Conservation (phyloP, 2,113 vertebrate species). For the Nesospiza acunhae region DNA sequence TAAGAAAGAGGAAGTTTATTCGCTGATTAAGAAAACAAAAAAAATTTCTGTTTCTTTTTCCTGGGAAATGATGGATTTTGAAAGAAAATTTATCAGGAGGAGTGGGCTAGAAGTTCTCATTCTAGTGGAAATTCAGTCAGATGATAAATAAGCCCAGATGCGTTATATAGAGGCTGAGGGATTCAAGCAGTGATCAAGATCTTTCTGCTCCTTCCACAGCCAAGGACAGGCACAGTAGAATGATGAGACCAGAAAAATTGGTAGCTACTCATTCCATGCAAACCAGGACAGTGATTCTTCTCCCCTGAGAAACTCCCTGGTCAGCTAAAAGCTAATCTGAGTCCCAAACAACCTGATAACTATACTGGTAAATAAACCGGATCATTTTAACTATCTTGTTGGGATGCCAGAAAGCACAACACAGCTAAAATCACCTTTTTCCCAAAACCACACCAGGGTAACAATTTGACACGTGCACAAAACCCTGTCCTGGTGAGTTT, state of each 20-base stretch:
- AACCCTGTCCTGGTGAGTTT: not conserved
- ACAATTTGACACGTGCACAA: not conserved
- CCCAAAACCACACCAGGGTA: not conserved
- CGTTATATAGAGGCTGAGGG: not conserved
- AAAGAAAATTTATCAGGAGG: not conserved
- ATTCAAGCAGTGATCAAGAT: not conserved
- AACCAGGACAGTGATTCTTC: not conserved
- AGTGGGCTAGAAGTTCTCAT: not conserved
- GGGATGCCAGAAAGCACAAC: not conserved
- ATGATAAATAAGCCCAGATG: fast-evolving
- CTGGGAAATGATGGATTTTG: not conserved
- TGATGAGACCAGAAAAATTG: not conserved
- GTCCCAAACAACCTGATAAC: not conserved
- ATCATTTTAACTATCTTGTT: not conserved
- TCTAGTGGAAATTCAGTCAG: not conserved
- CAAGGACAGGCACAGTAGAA: not conserved
- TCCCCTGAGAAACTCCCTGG: not conserved
- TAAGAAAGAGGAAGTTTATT: not conserved
- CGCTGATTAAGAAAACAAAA: not conserved
- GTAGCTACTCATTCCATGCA: not conserved
- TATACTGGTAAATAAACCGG: not conserved
- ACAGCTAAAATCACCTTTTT: not conserved
- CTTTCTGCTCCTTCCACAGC: not conserved
- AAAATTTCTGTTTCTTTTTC: not conserved
- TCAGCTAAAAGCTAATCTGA: not conserved